phyloP scores from a whole-genome alignment of 2,888 invertebrate genomes.

The Pollenia angustigena region DNA sequence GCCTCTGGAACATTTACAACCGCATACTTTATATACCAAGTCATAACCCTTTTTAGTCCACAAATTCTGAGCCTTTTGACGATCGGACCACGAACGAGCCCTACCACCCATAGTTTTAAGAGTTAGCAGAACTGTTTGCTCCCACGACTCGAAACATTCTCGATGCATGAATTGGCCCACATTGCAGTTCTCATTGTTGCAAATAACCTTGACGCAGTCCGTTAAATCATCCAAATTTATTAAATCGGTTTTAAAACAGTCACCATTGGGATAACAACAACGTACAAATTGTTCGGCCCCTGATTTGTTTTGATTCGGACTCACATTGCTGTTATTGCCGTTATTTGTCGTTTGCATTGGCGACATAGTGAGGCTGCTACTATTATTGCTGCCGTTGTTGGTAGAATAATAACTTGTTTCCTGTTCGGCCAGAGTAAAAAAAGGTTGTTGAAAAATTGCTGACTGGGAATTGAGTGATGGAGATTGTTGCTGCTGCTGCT shows the following conservation, averaged over 20 bases:
- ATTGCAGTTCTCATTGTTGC: constrained; percentile 96
- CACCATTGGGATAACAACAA: constrained; percentile 93
- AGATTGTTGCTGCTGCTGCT: constrained; percentile 72
- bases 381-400: constrained; percentile 61
- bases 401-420: constrained; percentile 40
- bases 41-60: constrained; percentile 99
- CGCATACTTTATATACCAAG: constrained; percentile 96
- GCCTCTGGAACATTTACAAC: constrained; percentile 96
- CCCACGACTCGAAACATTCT: constrained; percentile 98
- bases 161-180: constrained; percentile 97
- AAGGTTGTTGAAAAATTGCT: constrained; percentile 51
- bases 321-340: constrained; percentile 67
- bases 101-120: constrained; percentile 96
- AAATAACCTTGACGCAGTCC: constrained; percentile 94
- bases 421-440: constrained; percentile 51
- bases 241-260: constrained; percentile 89
- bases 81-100: constrained; percentile 97
- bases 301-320: constrained; percentile 71
- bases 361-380: constrained; percentile 77
- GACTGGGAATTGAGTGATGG: constrained; percentile 49
- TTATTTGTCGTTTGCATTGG: constrained; percentile 79
- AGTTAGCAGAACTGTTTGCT: constrained; percentile 93
- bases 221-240: constrained; percentile 89
- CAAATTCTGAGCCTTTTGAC: constrained; percentile 96
- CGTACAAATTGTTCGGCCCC: constrained; percentile 85